Evolutionary conservation across 1,140 invertebrate species (phyloP).

Genomic region (Cotesia chilonis): DNA sequence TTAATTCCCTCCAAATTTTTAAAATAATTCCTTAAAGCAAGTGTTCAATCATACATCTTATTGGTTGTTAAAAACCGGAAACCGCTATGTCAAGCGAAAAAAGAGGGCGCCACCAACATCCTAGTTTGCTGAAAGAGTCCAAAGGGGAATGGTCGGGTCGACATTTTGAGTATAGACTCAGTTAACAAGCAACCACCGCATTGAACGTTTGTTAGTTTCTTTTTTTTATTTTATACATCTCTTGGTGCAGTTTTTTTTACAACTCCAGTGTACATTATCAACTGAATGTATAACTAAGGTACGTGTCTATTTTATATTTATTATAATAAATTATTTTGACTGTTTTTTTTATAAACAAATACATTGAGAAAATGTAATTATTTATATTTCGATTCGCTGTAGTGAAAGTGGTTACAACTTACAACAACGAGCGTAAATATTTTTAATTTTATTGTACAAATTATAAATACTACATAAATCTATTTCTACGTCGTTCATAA

Average conservation of each 20-base stretch:
- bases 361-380: background rate
- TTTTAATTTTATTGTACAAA: no score
- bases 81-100: background rate
- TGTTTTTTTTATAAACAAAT: background rate
- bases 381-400: background rate
- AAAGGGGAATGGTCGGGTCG: slow-evolving; percentile 3
- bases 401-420: slow-evolving; percentile 2
- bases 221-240: no score
- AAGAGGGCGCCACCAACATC: background rate
- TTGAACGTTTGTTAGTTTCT: no score
- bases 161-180: slow-evolving; percentile 7
- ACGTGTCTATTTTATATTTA: no score
- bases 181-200: background rate
- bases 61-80: background rate
- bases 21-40: background rate
- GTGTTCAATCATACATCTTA: background rate
- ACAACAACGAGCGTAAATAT: background rate
- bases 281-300: no score
- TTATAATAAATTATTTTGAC: background rate
- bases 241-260: no score
- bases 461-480: no score
- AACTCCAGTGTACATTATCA: no score
- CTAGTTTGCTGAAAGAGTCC: background rate
- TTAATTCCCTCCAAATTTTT: background rate
- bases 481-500: no score